Evolutionary conservation across 1,140 invertebrate species (phyloP).

Genomic region (Marisa cornuarietis): DNA sequence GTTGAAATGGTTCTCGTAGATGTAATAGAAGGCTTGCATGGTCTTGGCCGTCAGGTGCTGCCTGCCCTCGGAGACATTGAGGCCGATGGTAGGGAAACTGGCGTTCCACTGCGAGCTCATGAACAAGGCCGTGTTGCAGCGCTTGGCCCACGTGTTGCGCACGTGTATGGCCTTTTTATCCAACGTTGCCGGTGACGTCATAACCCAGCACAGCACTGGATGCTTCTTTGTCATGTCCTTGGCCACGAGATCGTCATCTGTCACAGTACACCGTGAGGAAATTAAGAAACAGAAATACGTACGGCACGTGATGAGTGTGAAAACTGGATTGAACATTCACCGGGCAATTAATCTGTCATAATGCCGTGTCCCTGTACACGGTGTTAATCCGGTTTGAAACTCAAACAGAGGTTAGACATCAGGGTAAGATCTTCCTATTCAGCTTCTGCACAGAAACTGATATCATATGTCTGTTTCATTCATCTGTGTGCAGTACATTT

Average conservation of each 20-base stretch:
- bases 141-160: constrained; percentile 93
- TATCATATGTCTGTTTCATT: too few relatives aligned
- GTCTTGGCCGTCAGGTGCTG: constrained; percentile 53
- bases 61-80: constrained; percentile 59
- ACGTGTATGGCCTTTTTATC: constrained; percentile 90
- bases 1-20: constrained; percentile 62
- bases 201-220: constrained; percentile 92
- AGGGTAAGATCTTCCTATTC: too few relatives aligned
- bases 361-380: too few relatives aligned
- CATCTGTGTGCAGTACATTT: too few relatives aligned
- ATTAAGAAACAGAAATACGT: not conserved
- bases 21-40: constrained; percentile 78
- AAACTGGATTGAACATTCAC: too few relatives aligned
- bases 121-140: constrained; percentile 79
- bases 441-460: too few relatives aligned
- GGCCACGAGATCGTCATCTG: constrained; percentile 73
- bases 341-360: too few relatives aligned
- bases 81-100: constrained; percentile 52
- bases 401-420: too few relatives aligned
- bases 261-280: constrained; percentile 31
- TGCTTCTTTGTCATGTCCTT: constrained; percentile 73
- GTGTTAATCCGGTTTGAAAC: too few relatives aligned
- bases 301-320: too few relatives aligned
- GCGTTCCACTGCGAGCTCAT: constrained; percentile 53
- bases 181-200: constrained; percentile 92